Base-by-base conservation (phyloP, 53 echinoderm and acorn worm genomes). In the Pentamera pediparva region DNA sequence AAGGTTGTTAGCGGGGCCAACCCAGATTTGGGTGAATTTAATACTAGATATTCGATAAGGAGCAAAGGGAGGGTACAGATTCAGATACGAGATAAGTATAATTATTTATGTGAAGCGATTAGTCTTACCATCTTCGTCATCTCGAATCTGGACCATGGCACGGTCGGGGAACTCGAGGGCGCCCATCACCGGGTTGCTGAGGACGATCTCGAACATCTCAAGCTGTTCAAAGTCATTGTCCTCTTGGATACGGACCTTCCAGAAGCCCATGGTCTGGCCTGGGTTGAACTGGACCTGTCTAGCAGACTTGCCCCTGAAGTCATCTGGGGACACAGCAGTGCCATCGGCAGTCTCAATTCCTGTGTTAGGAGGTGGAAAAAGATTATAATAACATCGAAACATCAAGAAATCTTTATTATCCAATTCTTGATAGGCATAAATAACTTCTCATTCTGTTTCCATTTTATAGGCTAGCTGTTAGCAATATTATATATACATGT, bases 201-300 rank as follows among this genome's bases (percentile, higher is more conserved):
- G 91, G 79, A 88, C 77, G 35, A 98, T 81, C 61, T 88, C 86
- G 75, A 98, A 98, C 4, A 72, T 49, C 84, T 98, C 98, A 1
- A 83, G 49, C 62, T 89, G 86, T 78, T 92, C 91, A 62, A 54
- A 98, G 9, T 31, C 6, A 8, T 67, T 55, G 60, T 98, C 98
- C 51, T 86, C 50, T 31, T 78, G 53, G 77, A 98, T 98, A 38
- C 86, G 85, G 30, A 98, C 91, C 12, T 89, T 83, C 98, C 91
- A 91, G 82, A 89, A 87, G 56, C 98, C 98, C 75, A 85, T 88
- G 20, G 91, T 89, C 84, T 98, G 91, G 32, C 98, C 98, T 3
- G 98, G 98, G 89, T 98, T 98, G 77, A 98, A 98, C 76, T 91
- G 98, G 13, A 98, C 91, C 76, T 98, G 98, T 32, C 86, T 60